Evolutionary conservation across 2,888 invertebrate genomes (phyloP).

Genomic region (Malacosoma neustria): DNA sequence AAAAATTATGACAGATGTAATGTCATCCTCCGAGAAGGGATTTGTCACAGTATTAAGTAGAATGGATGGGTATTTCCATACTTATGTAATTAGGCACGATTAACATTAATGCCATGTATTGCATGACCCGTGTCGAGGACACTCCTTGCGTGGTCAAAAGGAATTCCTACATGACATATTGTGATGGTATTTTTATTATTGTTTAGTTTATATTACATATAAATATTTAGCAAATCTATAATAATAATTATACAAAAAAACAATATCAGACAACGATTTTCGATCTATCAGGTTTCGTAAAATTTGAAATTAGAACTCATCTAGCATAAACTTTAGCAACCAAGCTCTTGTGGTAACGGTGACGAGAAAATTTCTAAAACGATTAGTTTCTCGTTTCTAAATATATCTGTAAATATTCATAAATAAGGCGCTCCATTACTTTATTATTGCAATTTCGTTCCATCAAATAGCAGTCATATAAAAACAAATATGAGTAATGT

Average conservation of each 20-base stretch:
- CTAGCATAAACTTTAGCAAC: no score
- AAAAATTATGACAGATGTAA: constrained; percentile 72
- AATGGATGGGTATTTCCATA: constrained; percentile 49
- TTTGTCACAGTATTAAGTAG: constrained; percentile 65
- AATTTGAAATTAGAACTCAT: no score
- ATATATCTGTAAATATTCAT: constrained; percentile 31
- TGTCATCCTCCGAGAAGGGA: constrained; percentile 35
- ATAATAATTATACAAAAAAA: no score
- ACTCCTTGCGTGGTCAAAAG: no score
- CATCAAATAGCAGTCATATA: constrained; percentile 65
- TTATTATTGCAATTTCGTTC: constrained; percentile 56
- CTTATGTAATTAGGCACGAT: constrained; percentile 50
- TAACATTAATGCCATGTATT: constrained; percentile 47
- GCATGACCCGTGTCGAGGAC: no score
- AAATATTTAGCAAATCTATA: no score
- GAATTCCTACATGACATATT: no score
- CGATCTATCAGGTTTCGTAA: no score
- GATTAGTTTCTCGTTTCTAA: constrained; percentile 31
- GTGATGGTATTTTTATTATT: no score
- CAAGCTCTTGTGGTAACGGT: no score
- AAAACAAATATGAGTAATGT: constrained; percentile 69
- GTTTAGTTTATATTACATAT: no score
- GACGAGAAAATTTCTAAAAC: constrained; percentile 29
- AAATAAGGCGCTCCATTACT: constrained; percentile 50
- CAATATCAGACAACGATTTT: no score